phyloP scores from a whole-genome alignment of 2,113 vertebrate genomes.

The Nanorana parkeri region DNA sequence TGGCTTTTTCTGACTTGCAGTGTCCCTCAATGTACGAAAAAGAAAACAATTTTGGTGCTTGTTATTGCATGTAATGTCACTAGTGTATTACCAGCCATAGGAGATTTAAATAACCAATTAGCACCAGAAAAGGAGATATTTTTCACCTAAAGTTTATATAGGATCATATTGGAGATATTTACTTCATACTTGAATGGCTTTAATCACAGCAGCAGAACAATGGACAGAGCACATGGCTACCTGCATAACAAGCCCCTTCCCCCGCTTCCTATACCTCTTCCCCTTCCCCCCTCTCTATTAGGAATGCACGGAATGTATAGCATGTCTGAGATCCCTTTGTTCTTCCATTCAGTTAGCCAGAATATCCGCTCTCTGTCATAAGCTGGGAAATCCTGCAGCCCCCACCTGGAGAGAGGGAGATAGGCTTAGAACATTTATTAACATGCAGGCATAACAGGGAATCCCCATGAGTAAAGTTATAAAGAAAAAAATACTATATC shows the following conservation, averaged over 20 bases:
- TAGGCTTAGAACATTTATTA: neutral
- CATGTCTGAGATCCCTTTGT: slow-evolving; percentile 47
- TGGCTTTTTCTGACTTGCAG: no score
- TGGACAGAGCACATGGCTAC: slow-evolving; percentile 19
- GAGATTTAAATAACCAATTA: no score
- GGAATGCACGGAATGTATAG: slow-evolving; percentile 49
- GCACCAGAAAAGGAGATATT: no score
- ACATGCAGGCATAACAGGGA: slow-evolving; percentile 9
- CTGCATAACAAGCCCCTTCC: slow-evolving; percentile 16
- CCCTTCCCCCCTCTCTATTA: slow-evolving; percentile 65
- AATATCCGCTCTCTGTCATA: slow-evolving; percentile 15
- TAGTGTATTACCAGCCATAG: no score
- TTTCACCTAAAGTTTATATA: no score
- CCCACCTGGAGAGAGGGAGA: neutral
- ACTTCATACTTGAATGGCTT: neutral
- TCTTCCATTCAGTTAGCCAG: neutral
- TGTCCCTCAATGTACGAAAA: no score
- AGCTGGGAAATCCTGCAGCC: slow-evolving; percentile 31
- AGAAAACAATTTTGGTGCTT: no score
- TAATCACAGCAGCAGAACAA: slow-evolving; percentile 13
- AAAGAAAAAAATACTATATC: neutral
- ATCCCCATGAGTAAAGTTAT: neutral
- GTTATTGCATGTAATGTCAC: no score
- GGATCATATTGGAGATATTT: neutral
- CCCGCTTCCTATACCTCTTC: slow-evolving; percentile 47